Base-by-base conservation (phyloP, 2,113 vertebrate species). In the Ctenomys sociabilis region DNA sequence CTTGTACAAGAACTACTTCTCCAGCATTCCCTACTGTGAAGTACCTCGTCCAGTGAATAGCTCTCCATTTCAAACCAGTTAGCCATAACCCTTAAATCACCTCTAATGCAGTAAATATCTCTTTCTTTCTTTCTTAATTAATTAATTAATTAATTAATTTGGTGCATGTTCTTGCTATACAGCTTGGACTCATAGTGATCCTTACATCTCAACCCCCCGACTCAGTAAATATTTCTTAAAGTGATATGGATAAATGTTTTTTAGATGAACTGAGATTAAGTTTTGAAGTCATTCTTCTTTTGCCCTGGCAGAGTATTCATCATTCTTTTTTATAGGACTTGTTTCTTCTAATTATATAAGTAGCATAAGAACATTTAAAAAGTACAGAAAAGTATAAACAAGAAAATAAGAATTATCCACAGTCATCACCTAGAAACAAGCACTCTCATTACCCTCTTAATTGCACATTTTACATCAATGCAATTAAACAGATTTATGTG, bases 401-500 rank as follows among this genome's bases (percentile, higher is more conserved):
- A 72, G 70, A 96, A 97, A 97, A 94, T 57, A 91, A 91, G 94
- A 95, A 92, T 92, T 93, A 90, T 52, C 94, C 91, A 96, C 80
- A 90, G 90, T 81, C 77, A 95, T 88, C 88, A 95, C 87, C n/a
- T 63, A 88, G 78, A 92, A 75, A 94, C 73, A 95, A 90, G 61
- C 68, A 94, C 5, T 85, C 94, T 97, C 93, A 95, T 97, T 95
- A 95, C 26, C 66, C 91, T 95, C 95, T 90, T 95, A 97, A 95
- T 77, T 96, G 88, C 61, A 94, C 95, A 97, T 89, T 96, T 95
- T 86, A 94, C 86, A 83, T 93, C 86, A 89, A 89, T 54, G 73
- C 93, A 97, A 95, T 96, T 97, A 96, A 95, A 88, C 63, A 85
- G 92, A 91, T 95, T 90, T 93, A 66, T 28, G 35, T 95, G 68